These are phyloP conservation scores for Aspidoscelis tigris DNA, from an alignment of 2,113 vertebrate species.

Conservation along the genomic window DNA sequence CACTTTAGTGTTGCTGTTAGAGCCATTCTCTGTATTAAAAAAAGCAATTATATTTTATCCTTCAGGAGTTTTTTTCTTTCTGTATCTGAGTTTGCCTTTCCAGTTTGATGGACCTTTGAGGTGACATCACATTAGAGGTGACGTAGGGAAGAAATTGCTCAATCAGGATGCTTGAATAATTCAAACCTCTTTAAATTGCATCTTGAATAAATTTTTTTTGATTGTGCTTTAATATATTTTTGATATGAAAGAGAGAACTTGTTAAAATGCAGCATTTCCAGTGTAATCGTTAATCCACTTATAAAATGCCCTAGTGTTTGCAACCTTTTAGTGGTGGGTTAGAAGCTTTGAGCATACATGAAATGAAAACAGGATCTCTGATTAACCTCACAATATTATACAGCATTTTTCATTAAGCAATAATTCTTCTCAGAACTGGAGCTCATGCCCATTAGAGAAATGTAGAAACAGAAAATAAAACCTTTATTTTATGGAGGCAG, in stretches of 20 bases:
- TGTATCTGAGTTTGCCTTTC: constrained; percentile 43
- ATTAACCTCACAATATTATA: constrained; percentile 70
- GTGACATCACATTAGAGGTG: constrained; percentile 46
- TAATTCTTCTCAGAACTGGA: constrained; percentile 60
- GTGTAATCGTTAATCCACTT: constrained; percentile 44
- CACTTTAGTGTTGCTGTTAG: not conserved
- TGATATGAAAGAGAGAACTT: not conserved
- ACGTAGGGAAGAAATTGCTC: constrained; percentile 45
- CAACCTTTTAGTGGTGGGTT: constrained; percentile 56
- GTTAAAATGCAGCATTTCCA: constrained; percentile 14
- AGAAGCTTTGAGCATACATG: constrained; percentile 44
- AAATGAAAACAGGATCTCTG: constrained; percentile 60
- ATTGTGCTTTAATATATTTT: constrained; percentile 54
- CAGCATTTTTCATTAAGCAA: constrained; percentile 66
- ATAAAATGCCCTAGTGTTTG: constrained; percentile 54
- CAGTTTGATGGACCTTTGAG: constrained; percentile 45
- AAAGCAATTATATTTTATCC: constrained; percentile 31
- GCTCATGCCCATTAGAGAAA: constrained; percentile 69
- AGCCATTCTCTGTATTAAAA: not conserved
- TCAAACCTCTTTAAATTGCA: constrained; percentile 51
- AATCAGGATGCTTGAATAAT: constrained; percentile 57
- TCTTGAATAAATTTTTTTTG: constrained; percentile 50
- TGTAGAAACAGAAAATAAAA: constrained; percentile 63
- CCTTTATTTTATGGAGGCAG: constrained; percentile 66
- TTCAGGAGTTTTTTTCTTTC: constrained; percentile 23